Conservation (phyloP, 2,113 vertebrate species). For the Oryzias melastigma region DNA sequence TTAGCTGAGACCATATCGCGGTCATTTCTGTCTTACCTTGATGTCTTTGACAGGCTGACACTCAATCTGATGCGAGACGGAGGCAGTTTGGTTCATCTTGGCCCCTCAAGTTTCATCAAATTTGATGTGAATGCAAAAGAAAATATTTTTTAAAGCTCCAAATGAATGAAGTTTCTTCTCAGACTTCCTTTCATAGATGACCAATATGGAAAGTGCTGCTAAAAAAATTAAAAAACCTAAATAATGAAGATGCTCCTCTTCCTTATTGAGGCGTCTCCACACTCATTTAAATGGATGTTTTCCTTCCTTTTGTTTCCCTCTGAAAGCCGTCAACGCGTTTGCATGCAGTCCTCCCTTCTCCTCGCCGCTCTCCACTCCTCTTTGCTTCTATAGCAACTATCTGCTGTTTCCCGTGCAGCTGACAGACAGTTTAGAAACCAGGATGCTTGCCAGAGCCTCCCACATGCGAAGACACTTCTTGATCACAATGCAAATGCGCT, state of each 20-base stretch:
- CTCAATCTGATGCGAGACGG: constrained; percentile 66
- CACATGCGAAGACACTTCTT: constrained; percentile 55
- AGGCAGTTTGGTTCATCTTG: constrained; percentile 67
- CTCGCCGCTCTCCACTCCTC: constrained; percentile 1
- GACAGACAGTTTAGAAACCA: constrained; percentile 55
- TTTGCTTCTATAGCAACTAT: constrained; percentile 6
- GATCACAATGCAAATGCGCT: constrained; percentile 57
- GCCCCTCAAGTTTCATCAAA: constrained; percentile 1
- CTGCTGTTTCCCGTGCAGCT: constrained; percentile 37
- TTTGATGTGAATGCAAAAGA: constrained; percentile 4
- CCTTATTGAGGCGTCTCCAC: constrained; percentile 15
- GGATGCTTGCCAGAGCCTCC: constrained; percentile 67
- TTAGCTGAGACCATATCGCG: neutral
- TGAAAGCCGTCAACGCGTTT: constrained; percentile 6
- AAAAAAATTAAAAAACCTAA: neutral
- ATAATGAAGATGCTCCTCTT: constrained; percentile 8
- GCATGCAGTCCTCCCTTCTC: constrained; percentile 9
- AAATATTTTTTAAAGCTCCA: neutral
- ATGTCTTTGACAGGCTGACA: constrained; percentile 51
- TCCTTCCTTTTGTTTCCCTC: constrained; percentile 25
- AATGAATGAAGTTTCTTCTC: constrained; percentile 34
- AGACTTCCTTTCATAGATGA: constrained; percentile 7
- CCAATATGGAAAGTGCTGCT: constrained; percentile 10
- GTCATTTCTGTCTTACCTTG: constrained; percentile 49
- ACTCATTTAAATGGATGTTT: constrained; percentile 22